Evolutionary conservation across 2,888 invertebrate genomes (phyloP).

Genomic region (Drosophila buzzatii): DNA sequence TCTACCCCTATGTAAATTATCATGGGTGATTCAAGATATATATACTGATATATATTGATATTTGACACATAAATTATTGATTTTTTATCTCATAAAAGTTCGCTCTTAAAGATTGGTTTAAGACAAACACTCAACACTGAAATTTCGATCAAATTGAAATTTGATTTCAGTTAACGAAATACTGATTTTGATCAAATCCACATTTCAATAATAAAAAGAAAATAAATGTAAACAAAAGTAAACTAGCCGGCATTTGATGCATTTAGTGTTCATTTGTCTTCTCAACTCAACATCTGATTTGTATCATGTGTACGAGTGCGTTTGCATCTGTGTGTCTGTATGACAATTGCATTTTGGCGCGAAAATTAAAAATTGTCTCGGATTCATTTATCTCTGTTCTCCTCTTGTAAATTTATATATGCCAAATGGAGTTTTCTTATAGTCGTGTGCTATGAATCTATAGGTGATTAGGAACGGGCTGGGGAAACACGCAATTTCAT

Average conservation of each 20-base stretch:
- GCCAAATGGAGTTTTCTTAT: slow-evolving; percentile 1
- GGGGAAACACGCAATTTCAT: slow-evolving; percentile 60
- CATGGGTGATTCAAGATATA: background rate
- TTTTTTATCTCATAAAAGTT: background rate
- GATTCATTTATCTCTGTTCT: slow-evolving; percentile 21
- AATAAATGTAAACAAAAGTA: slow-evolving; percentile 30
- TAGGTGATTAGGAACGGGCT: background rate
- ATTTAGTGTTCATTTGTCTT: slow-evolving; percentile 38
- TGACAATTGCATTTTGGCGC: slow-evolving; percentile 54
- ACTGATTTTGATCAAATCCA: too few relatives aligned
- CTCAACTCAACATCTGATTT: slow-evolving; percentile 21
- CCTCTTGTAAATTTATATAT: slow-evolving; percentile 1
- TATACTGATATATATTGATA: too few relatives aligned
- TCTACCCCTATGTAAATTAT: slow-evolving; percentile 11
- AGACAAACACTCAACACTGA: too few relatives aligned
- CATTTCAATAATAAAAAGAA: too few relatives aligned
- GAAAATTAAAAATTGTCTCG: slow-evolving; percentile 31
- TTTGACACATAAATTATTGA: background rate
- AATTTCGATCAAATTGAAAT: too few relatives aligned
- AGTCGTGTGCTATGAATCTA: slow-evolving; percentile 1
- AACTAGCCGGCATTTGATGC: slow-evolving; percentile 22
- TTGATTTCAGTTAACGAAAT: too few relatives aligned
- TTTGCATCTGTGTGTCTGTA: slow-evolving; percentile 1
- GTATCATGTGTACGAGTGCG: background rate
- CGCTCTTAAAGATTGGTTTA: too few relatives aligned